Conservation (phyloP, 2,113 vertebrate species). For the Phylloscopus whistleri region DNA sequence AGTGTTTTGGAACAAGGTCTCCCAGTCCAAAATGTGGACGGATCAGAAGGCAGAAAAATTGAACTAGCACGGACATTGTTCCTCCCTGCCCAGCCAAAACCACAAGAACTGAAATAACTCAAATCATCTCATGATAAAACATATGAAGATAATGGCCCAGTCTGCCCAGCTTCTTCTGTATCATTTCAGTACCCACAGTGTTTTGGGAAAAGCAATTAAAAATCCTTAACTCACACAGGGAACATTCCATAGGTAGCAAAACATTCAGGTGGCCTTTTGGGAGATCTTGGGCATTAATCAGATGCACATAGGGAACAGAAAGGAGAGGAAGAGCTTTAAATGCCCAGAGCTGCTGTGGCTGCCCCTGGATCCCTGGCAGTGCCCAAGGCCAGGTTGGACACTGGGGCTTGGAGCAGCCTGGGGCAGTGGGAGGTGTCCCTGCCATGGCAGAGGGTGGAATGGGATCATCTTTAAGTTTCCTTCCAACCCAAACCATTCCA, state of each 20-base stretch:
- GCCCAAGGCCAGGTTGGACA: background rate
- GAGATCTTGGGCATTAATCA: background rate
- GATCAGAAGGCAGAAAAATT: background rate
- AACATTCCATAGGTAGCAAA: background rate
- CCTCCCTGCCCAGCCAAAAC: background rate
- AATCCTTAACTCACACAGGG: background rate
- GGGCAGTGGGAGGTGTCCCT: background rate
- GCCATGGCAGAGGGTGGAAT: background rate
- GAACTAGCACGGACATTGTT: background rate
- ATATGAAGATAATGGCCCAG: background rate
- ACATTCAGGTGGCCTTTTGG: background rate
- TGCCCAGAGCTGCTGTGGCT: background rate
- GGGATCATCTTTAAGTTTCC: accelerated
- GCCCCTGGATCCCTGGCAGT: background rate
- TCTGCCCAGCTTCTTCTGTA: background rate
- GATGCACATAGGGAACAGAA: background rate
- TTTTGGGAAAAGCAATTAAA: background rate
- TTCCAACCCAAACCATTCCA: background rate
- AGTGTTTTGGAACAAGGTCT: background rate
- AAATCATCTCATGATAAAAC: background rate
- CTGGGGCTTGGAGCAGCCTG: background rate
- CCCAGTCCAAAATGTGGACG: background rate
- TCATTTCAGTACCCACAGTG: background rate
- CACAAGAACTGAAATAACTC: background rate
- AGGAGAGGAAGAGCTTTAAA: background rate